Percentiles rank a stretch among this genome's conserved stretches.
These are phyloP conservation scores for Idaea aversata DNA, from an alignment of 2,888 invertebrate genomes.

Conservation along the genomic window DNA sequence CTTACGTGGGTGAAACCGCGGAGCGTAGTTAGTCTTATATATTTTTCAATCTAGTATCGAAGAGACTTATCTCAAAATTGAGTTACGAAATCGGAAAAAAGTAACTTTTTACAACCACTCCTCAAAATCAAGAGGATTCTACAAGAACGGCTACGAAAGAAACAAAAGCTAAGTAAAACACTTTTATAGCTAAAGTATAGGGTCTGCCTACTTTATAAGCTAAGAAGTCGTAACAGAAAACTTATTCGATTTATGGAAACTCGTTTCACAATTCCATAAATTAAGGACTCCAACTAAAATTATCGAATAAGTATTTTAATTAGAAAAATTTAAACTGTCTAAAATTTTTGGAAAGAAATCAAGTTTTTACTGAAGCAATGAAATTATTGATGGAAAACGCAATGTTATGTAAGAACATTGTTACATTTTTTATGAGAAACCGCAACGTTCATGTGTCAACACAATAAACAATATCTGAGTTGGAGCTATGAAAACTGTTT, in stretches of 20 bases:
- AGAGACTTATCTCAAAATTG: neutral
- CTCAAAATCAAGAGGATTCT: neutral
- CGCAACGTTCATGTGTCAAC: constrained; percentile 35
- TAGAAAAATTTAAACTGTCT: constrained; percentile 29
- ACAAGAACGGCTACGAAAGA: constrained; percentile 2
- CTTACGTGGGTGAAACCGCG: no score
- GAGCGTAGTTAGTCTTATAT: no score
- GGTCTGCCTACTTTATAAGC: constrained; percentile 27
- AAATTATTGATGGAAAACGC: constrained; percentile 19
- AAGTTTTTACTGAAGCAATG: constrained; percentile 28
- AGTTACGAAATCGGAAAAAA: neutral
- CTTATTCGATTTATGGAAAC: constrained; percentile 31
- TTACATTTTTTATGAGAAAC: constrained; percentile 22
- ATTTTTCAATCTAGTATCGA: neutral
- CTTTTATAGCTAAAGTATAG: constrained; percentile 21
- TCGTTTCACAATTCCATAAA: constrained; percentile 33
- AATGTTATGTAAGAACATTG: neutral
- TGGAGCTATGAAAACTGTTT: constrained; percentile 32
- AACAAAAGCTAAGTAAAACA: constrained; percentile 19
- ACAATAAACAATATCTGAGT: constrained; percentile 33
- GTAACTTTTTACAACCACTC: neutral
- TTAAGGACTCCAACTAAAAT: constrained; percentile 29
- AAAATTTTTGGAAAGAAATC: constrained; percentile 28
- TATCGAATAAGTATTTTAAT: constrained; percentile 19
- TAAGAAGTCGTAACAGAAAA: constrained; percentile 30